Evolutionary conservation across 2,113 vertebrate species (phyloP), one percentile per base, ranked within the genome.

Genomic region (Nannospalax galili): DNA sequence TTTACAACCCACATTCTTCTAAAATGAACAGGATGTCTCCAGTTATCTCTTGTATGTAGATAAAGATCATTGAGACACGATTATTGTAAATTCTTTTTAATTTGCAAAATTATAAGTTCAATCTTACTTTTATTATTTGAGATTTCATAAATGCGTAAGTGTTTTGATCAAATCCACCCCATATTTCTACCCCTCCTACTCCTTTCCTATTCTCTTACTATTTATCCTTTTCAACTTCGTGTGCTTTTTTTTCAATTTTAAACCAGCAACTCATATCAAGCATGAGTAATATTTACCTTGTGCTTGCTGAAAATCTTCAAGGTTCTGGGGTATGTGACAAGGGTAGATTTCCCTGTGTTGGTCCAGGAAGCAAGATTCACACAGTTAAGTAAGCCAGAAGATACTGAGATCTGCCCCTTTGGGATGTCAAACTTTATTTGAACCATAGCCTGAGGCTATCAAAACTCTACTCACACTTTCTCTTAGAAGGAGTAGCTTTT

Each of bases 1-100:
- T 89, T 95, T 94, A 60, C 70, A 84, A 87, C 30, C 73, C 56
- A 9, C 11, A 52, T 74, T 92, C 28, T 93, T 78, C 37, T 73
- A 70, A n/a, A 94, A 77, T 75, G 72, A 94, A 89, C 37, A 85
- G 19, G 1, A 1, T 72, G 70, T 84, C 82, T 93, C 12, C 72
- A 60, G 32, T n/a, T 89, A 84, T 42, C 40, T 93, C 65, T 72
- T 77, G 30, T 28, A 45, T 75, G 37, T 60, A 42, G 26, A 16
- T 65, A 96, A 95, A 88, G 37, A 60, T 40, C 52, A 58, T 90
- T 58, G 60, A 77, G 84, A 75, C 84, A 35, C 10, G 75, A 16
- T 84, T 89, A 12, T 69, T 84, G 3, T 69, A 52, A 84, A 93
- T 92, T 90, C 84, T 16, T 60, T 60, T 60, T 60, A 14, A 20